These are phyloP conservation scores for Scyliorhinus canicula DNA, from an alignment of 2,797 vertebrate genomes.

Conservation along the genomic window DNA sequence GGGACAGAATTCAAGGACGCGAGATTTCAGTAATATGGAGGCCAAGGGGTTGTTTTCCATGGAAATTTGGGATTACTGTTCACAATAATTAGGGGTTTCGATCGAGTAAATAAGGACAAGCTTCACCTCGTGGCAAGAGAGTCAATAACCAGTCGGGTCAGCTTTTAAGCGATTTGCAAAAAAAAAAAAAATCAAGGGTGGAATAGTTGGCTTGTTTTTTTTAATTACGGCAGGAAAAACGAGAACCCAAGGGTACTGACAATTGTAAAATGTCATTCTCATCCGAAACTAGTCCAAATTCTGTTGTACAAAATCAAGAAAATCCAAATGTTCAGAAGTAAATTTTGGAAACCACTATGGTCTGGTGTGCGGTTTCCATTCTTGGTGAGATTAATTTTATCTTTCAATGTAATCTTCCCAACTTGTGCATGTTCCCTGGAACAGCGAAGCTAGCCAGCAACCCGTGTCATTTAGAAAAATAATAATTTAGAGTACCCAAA, in stretches of 20 bases:
- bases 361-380: neutral
- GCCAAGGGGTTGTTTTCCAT: neutral
- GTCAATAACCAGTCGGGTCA: neutral
- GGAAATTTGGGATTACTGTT: neutral
- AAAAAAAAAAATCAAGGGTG: neutral
- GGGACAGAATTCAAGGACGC: neutral
- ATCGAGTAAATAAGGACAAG: neutral
- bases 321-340: neutral
- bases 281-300: neutral
- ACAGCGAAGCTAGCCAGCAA: neutral
- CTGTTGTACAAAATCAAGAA: neutral
- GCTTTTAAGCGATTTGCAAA: neutral
- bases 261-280: neutral
- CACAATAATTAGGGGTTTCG: neutral
- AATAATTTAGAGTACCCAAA: too few relatives aligned
- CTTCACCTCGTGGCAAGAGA: neutral
- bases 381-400: neutral
- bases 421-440: neutral
- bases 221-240: too few relatives aligned
- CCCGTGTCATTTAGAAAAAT: too few relatives aligned
- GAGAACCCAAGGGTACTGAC: too few relatives aligned
- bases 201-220: neutral
- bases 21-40: neutral
- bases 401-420: neutral
- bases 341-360: neutral